These are phyloP conservation scores for Microcebus tavaratra DNA, from an alignment of 2,113 vertebrate genomes.

Conservation along the genomic window DNA sequence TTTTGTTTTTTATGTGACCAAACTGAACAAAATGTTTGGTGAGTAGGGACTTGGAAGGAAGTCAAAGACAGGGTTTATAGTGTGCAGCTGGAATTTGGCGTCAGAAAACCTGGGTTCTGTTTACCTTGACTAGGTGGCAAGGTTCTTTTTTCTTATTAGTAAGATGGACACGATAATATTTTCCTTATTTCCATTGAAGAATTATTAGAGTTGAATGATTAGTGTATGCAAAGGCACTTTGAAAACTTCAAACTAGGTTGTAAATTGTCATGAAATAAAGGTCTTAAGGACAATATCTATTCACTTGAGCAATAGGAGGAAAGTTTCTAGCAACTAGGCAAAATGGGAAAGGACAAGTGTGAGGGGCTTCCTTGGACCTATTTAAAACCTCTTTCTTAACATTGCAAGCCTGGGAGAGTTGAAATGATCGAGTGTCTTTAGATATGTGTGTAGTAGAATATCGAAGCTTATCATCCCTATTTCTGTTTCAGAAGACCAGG, in stretches of 20 bases:
- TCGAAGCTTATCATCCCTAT: background rate
- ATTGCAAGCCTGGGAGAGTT: background rate
- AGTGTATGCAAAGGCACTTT: background rate
- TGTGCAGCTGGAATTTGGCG: background rate
- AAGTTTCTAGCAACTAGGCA: background rate
- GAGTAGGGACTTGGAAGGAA: background rate
- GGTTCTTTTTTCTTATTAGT: background rate
- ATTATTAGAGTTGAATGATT: background rate
- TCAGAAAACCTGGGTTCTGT: background rate
- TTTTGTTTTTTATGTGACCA: background rate
- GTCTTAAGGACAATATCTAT: background rate
- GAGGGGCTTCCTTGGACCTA: background rate
- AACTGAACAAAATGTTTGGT: background rate
- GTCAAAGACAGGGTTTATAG: background rate
- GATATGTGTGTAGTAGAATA: background rate
- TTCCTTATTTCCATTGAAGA: conserved; percentile 15
- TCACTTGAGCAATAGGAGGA: background rate
- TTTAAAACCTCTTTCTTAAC: conserved; percentile 43
- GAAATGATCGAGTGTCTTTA: background rate
- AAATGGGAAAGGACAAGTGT: background rate
- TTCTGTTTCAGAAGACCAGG: conserved; percentile 86
- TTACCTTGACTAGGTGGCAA: background rate
- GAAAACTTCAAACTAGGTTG: background rate
- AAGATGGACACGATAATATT: background rate
- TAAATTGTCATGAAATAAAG: background rate